Evolutionary conservation across 2,113 vertebrate species (phyloP).

Genomic region (Perognathus longimembris): DNA sequence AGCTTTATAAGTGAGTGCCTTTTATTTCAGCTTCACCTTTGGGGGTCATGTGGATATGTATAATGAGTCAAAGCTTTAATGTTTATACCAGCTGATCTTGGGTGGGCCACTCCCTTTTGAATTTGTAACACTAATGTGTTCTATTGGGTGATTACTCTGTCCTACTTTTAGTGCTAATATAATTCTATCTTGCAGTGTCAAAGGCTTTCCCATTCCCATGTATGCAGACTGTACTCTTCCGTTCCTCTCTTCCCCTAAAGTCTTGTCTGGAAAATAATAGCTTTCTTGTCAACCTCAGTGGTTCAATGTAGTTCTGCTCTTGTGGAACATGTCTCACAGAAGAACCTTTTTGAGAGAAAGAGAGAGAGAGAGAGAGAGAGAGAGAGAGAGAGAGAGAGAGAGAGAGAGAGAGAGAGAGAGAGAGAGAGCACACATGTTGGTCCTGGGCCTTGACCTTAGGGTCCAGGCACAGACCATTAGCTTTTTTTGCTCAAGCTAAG

Average conservation of each 20-base stretch:
- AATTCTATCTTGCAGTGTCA: background rate
- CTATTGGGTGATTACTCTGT: background rate
- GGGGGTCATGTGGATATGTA: background rate
- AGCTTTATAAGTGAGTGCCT: constrained; percentile 18
- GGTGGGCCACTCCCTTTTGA: background rate
- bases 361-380: too few relatives aligned
- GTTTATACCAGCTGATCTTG: too few relatives aligned
- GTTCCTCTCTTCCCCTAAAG: constrained; percentile 26
- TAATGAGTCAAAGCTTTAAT: background rate
- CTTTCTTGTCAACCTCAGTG: background rate
- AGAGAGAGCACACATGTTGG: too few relatives aligned
- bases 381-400: too few relatives aligned
- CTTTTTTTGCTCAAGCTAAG: too few relatives aligned
- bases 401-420: too few relatives aligned
- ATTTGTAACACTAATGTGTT: constrained; percentile 3
- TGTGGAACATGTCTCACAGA: constrained; percentile 25
- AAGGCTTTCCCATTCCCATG: background rate
- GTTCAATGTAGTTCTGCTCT: background rate
- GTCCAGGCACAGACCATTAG: too few relatives aligned
- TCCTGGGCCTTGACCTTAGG: too few relatives aligned
- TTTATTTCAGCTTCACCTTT: constrained; percentile 38
- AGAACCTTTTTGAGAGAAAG: too few relatives aligned
- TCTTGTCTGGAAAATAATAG: background rate
- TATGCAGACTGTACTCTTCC: constrained; percentile 4
- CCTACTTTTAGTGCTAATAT: background rate